These are phyloP conservation scores for Hirudo medicinalis DNA, from an alignment of 1,140 invertebrate genomes.

Conservation along the genomic window DNA sequence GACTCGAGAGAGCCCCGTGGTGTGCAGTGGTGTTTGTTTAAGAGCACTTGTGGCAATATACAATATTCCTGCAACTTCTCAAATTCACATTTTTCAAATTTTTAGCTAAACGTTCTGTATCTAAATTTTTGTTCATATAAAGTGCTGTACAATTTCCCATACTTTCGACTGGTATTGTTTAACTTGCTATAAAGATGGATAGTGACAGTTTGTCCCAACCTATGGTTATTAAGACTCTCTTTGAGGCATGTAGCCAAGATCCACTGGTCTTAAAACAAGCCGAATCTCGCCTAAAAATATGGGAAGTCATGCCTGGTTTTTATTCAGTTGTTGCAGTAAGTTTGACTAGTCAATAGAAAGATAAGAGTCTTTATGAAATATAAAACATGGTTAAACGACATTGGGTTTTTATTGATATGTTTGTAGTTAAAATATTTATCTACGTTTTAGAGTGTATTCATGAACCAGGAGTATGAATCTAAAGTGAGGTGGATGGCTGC, in stretches of 20 bases:
- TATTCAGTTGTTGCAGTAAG: slow-evolving; percentile 66
- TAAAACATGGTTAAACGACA: background rate
- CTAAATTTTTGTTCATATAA: too few species aligned
- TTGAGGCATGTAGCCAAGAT: slow-evolving; percentile 69
- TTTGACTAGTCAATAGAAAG: background rate
- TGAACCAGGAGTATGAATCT: slow-evolving; percentile 62
- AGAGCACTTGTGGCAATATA: too few species aligned
- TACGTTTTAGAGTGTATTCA: slow-evolving; percentile 60
- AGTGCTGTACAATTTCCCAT: too few species aligned
- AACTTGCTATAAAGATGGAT: too few species aligned
- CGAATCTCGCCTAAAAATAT: slow-evolving; percentile 66
- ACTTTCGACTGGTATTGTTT: too few species aligned
- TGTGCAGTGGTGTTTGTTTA: too few species aligned
- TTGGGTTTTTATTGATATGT: background rate
- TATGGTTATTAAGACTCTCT: slow-evolving; percentile 53
- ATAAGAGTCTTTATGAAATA: background rate
- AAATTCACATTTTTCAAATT: too few species aligned
- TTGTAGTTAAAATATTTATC: slow-evolving; percentile 23
- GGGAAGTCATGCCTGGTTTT: slow-evolving; percentile 75
- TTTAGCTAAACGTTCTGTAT: too few species aligned
- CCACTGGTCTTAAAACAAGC: slow-evolving; percentile 68
- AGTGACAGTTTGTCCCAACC: slow-evolving; percentile 4
- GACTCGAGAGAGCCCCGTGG: too few species aligned
- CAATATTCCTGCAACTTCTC: too few species aligned
- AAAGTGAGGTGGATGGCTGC: slow-evolving; percentile 82